These are phyloP conservation scores for Cnemophilus loriae DNA, from an alignment of 2,113 vertebrate species.

Conservation along the genomic window DNA sequence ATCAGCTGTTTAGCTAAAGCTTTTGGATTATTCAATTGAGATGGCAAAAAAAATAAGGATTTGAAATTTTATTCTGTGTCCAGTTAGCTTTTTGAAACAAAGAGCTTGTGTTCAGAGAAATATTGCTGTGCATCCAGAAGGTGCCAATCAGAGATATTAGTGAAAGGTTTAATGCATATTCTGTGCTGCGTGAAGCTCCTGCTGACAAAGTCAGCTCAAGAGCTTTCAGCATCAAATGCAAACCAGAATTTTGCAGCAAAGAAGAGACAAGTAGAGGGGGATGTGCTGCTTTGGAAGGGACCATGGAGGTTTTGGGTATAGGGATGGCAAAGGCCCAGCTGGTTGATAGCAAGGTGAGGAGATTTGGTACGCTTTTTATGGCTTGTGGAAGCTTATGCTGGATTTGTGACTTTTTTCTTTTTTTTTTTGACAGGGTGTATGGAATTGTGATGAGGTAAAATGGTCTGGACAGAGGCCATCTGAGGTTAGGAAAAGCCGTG, in stretches of 20 bases:
- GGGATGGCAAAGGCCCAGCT: neutral
- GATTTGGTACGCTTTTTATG: neutral
- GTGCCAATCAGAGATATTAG: neutral
- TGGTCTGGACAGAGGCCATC: neutral
- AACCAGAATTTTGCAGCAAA: neutral
- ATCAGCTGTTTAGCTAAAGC: neutral
- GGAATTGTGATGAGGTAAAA: neutral
- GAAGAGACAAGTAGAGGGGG: fast-evolving
- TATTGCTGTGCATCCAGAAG: neutral
- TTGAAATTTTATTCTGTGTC: neutral
- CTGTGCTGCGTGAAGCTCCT: neutral
- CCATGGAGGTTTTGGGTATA: neutral
- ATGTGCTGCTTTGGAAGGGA: neutral
- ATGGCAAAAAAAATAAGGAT: neutral
- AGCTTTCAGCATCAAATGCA: neutral
- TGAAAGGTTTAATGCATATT: neutral
- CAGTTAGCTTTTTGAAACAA: neutral
- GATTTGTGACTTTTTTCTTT: neutral
- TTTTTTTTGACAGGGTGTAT: neutral
- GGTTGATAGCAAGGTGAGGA: neutral
- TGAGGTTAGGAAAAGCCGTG: neutral
- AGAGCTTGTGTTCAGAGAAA: neutral
- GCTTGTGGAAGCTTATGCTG: neutral
- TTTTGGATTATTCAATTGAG: neutral
- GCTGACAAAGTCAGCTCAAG: neutral